Evolutionary conservation across 2,113 vertebrate species (phyloP).

Genomic region (Macquaria australasica): DNA sequence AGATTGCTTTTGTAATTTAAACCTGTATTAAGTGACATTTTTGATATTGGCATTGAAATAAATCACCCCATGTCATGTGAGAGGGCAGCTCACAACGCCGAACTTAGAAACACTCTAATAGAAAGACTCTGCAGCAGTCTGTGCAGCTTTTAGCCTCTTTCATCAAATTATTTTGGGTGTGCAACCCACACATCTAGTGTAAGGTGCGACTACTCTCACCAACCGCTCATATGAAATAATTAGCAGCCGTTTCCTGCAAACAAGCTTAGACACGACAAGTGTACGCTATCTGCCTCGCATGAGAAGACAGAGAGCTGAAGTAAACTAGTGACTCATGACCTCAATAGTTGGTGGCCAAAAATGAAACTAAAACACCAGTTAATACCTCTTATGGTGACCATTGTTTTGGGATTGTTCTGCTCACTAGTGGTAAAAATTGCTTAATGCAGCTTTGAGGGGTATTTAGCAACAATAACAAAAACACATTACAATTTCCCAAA

Average conservation of each 20-base stretch:
- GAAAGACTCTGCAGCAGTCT: neutral
- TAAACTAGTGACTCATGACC: neutral
- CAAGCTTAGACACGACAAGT: neutral
- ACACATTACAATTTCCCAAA: neutral
- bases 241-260: neutral
- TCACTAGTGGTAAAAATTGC: slow-evolving; percentile 15
- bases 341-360: neutral
- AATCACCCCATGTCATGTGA: neutral
- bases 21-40: neutral
- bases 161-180: neutral
- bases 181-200: neutral
- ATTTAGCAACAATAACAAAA: neutral
- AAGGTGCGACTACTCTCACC: too few species aligned
- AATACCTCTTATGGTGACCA: neutral
- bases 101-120: neutral
- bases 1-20: neutral
- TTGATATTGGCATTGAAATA: neutral
- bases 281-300: too few species aligned
- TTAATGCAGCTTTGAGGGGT: neutral
- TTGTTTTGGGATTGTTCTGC: neutral
- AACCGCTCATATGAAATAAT: neutral
- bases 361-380: neutral
- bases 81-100: neutral
- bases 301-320: neutral
- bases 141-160: neutral